Conservation (phyloP, 92 coral and sea anemone species). For the Zoanthus sansibaricus region DNA sequence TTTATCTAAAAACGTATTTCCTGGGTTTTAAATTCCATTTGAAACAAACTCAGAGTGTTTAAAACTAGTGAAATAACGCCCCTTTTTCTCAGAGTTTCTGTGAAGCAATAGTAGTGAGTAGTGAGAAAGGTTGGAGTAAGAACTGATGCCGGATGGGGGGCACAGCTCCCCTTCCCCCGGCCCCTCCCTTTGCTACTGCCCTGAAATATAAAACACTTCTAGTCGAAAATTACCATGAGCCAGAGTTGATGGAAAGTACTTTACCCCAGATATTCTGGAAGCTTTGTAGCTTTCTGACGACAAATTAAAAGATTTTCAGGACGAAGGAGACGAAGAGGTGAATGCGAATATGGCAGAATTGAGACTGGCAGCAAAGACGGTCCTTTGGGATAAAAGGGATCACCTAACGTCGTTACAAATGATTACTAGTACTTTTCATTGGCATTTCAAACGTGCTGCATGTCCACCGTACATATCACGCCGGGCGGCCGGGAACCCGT, state of each 20-base stretch:
- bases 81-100: no score
- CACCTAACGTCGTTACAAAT: constrained; percentile 48
- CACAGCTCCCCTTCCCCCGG: no score
- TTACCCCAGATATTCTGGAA: constrained; percentile 63
- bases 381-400: constrained; percentile 33
- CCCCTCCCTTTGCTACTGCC: no score
- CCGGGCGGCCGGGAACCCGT: no score
- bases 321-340: constrained; percentile 68
- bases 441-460: constrained; percentile 54
- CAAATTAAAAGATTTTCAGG: constrained; percentile 64
- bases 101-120: no score
- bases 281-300: constrained; percentile 52
- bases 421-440: constrained; percentile 36
- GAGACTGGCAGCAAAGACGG: constrained; percentile 62
- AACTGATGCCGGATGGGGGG: no score
- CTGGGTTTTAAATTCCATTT: no score
- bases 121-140: no score
- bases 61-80: no score
- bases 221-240: constrained; percentile 62
- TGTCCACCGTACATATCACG: constrained; percentile 29
- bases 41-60: no score
- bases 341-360: constrained; percentile 59
- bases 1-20: no score
- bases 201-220: constrained; percentile 50
- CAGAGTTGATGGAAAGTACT: constrained; percentile 60